phyloP scores from a whole-genome alignment of 2,888 invertebrate genomes.

The Dioctria linearis region DNA sequence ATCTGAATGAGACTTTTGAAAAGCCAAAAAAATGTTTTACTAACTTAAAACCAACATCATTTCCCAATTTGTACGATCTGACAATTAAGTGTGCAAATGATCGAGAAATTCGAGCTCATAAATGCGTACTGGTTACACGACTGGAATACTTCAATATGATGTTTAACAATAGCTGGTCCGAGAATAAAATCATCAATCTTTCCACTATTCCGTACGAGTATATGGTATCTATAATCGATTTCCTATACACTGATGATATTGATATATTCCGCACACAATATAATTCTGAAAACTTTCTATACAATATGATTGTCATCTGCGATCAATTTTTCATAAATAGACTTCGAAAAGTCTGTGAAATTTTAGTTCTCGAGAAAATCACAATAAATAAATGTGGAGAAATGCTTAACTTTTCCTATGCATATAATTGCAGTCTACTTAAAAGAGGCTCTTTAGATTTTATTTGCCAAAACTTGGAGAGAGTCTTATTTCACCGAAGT shows the following conservation, averaged over 20 bases:
- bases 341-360: conserved; percentile 82
- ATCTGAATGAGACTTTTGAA: conserved; percentile 50
- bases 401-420: conserved; percentile 81
- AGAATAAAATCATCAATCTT: conserved; percentile 65
- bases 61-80: conserved; percentile 76
- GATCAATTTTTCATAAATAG: conserved; percentile 84
- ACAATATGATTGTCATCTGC: conserved; percentile 82
- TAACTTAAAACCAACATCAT: conserved; percentile 72
- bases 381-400: conserved; percentile 84
- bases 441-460: conserved; percentile 83
- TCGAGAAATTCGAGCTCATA: conserved; percentile 78
- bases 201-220: conserved; percentile 67
- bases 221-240: conserved; percentile 80
- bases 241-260: conserved; percentile 81
- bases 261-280: conserved; percentile 75
- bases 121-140: conserved; percentile 84
- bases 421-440: conserved; percentile 83
- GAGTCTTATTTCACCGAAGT: conserved; percentile 79
- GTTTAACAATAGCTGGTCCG: conserved; percentile 83
- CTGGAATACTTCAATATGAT: conserved; percentile 90
- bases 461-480: conserved; percentile 81
- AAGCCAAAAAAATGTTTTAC: conserved; percentile 64
- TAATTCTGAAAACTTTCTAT: conserved; percentile 79
- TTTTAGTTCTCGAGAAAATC: conserved; percentile 77
- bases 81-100: conserved; percentile 74